Evolutionary conservation across 1,140 invertebrate species (phyloP).

Genomic region (Polypedilum vanderplanki): DNA sequence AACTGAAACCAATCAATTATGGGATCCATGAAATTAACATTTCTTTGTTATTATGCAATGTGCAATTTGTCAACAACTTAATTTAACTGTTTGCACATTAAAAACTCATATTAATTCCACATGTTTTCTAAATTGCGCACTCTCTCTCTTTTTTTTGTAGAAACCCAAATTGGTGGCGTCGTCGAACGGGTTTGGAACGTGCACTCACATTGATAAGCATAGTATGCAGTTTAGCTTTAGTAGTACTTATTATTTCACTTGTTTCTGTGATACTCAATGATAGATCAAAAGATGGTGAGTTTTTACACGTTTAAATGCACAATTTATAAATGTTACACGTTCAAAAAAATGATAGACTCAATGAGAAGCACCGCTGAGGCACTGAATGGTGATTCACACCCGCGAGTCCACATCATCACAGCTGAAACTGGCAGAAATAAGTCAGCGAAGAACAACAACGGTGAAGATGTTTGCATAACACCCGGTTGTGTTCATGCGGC

Average conservation of each 20-base stretch:
- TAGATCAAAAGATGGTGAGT: conserved; percentile 34
- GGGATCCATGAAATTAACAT: no score
- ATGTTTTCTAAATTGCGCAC: no score
- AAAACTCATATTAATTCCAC: no score
- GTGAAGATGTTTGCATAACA: conserved; percentile 49
- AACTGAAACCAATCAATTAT: no score
- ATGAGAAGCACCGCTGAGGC: conserved; percentile 44
- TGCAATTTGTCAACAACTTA: no score
- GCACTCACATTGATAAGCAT: conserved; percentile 59
- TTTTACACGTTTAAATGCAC: not conserved
- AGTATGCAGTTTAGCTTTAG: conserved; percentile 55
- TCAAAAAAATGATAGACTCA: conserved; percentile 40
- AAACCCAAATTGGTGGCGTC: conserved; percentile 81
- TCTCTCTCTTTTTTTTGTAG: conserved; percentile 43
- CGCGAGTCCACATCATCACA: conserved; percentile 27
- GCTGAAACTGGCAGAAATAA: conserved; percentile 33
- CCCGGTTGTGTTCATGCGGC: conserved; percentile 65
- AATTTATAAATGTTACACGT: conserved; percentile 34
- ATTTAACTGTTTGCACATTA: no score
- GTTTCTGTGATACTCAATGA: conserved; percentile 46
- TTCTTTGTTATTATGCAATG: no score
- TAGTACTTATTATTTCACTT: conserved; percentile 59
- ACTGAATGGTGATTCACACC: conserved; percentile 35
- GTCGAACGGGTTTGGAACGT: conserved; percentile 69
- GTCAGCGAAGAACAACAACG: conserved; percentile 31